A percentile compares a stretch with the other conserved stretches of the same genome.
phyloP scores from a whole-genome alignment of 2,113 vertebrate genomes.

The Callocephalon fimbriatum region DNA sequence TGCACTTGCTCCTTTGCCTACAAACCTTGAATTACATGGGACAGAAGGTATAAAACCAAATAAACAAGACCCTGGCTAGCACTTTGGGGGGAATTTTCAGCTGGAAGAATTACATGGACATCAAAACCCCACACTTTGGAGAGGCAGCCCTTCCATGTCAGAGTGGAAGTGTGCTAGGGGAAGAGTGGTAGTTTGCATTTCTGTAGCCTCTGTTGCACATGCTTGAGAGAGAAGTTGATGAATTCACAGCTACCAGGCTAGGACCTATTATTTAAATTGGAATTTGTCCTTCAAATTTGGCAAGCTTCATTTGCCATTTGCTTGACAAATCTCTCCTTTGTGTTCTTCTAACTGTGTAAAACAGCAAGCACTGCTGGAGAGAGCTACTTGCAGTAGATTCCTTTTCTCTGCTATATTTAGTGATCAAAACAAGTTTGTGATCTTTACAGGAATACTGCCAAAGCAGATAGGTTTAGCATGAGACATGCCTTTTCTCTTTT shows the following conservation, averaged over 20 bases:
- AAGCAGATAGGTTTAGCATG: background rate
- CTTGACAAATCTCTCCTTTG: conserved; percentile 8
- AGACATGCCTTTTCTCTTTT: conserved; percentile 6
- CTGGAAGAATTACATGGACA: background rate
- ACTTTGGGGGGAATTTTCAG: background rate
- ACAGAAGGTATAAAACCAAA: background rate
- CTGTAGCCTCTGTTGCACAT: background rate
- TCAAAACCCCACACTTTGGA: background rate
- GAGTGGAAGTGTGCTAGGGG: background rate
- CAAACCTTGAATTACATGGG: background rate
- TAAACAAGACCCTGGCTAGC: background rate
- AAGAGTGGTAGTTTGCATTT: background rate
- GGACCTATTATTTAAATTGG: conserved; percentile 25
- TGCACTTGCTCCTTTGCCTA: background rate
- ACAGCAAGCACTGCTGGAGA: background rate
- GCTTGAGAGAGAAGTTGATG: conserved; percentile 2
- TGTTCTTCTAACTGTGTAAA: background rate
- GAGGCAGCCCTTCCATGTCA: background rate
- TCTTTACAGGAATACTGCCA: conserved; percentile 36
- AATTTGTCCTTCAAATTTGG: conserved; percentile 36
- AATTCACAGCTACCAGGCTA: conserved; percentile 17
- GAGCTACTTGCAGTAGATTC: background rate
- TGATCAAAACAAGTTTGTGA: background rate
- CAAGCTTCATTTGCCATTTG: background rate
- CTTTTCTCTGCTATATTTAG: conserved; percentile 48